A percentile compares a stretch with the other conserved stretches of the same genome.
Conservation (phyloP, 2,113 vertebrate genomes). For the Alethe diademata region DNA sequence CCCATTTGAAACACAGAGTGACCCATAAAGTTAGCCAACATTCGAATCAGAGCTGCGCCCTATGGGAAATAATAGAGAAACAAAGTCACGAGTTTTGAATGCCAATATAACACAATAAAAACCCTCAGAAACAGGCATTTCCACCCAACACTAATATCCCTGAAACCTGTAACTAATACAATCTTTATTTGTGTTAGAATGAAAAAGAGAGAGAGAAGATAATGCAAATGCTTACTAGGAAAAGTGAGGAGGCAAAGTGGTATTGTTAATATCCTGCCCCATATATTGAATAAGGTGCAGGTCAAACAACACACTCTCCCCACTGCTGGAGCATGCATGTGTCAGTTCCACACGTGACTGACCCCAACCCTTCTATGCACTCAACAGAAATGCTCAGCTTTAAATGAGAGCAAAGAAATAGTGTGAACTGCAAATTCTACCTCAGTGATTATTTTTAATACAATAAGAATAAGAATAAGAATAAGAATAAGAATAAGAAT, state of each 20-base stretch:
- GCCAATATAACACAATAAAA: background rate
- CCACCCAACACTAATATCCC: background rate
- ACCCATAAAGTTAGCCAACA: constrained; percentile 98
- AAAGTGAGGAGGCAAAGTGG: background rate
- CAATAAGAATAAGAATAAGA: too few species aligned
- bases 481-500: too few species aligned
- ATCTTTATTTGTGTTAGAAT: background rate
- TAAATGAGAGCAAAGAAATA: background rate
- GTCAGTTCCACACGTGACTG: background rate
- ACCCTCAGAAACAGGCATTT: background rate
- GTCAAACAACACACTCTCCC: background rate
- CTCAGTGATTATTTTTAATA: background rate
- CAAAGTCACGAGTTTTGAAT: background rate
- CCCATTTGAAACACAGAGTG: constrained; percentile 91
- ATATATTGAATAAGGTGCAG: background rate
- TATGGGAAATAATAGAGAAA: constrained; percentile 61
- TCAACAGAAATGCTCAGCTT: background rate
- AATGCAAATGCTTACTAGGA: background rate
- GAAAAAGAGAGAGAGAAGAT: background rate
- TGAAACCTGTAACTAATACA: background rate
- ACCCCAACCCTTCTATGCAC: background rate
- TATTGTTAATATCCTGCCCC: background rate
- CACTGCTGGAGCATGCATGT: background rate
- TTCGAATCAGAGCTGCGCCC: constrained; percentile 97
- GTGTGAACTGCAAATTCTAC: background rate